Evolutionary conservation across 2,797 vertebrate genomes (phyloP).

Genomic region (Lithobates sylvaticus): DNA sequence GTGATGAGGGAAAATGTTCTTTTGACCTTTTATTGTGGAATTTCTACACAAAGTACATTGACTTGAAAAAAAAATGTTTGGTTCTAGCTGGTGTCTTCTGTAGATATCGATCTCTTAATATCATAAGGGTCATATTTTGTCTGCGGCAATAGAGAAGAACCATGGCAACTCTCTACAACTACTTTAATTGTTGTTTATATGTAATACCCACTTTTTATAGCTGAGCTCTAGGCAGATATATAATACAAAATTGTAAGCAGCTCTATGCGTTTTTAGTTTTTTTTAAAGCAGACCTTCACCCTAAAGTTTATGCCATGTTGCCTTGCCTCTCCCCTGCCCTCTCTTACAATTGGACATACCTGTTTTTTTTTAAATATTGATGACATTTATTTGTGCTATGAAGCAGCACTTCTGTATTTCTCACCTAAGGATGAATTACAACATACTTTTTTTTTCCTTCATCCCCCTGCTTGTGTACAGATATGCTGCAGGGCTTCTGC

Average conservation of each 20-base stretch:
- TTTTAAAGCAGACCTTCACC: no score
- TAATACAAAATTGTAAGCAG: not conserved
- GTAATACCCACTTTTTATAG: not conserved
- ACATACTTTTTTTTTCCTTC: no score
- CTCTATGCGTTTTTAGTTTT: no score
- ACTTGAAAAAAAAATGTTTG: not conserved
- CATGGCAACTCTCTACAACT: not conserved
- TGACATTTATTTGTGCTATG: no score
- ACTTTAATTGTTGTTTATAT: not conserved
- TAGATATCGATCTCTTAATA: not conserved
- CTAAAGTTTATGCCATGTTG: no score
- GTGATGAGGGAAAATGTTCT: not conserved
- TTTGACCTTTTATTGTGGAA: not conserved
- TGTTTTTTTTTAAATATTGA: no score
- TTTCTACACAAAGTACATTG: not conserved
- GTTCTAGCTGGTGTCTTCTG: not conserved
- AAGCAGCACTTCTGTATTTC: no score
- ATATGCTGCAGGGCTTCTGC: no score
- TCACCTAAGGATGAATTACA: no score
- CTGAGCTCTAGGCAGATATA: not conserved
- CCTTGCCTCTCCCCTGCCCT: no score
- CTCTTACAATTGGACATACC: no score
- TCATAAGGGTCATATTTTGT: not conserved
- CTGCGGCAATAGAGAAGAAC: not conserved
- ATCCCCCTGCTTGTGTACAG: no score